These are phyloP conservation scores for Papilio machaon DNA, from an alignment of 1,140 invertebrate species.

Conservation along the genomic window DNA sequence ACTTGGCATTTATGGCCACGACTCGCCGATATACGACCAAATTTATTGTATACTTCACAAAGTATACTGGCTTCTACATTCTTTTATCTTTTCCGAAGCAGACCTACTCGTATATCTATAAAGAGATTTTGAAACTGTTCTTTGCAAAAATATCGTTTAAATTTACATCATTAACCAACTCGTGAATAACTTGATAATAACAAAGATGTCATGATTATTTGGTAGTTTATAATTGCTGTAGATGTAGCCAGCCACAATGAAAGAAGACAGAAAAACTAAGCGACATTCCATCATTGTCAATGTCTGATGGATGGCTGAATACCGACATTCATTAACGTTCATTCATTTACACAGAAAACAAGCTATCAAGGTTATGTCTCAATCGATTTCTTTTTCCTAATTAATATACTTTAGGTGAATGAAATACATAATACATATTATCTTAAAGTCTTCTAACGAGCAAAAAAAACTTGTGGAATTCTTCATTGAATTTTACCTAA, in stretches of 20 bases:
- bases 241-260: neutral
- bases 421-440: neutral
- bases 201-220: neutral
- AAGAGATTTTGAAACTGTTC: neutral
- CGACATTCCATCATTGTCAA: slow-evolving; percentile 21
- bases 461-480: neutral
- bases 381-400: neutral
- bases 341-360: slow-evolving; percentile 1
- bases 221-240: too few relatives aligned
- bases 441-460: too few relatives aligned
- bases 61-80: neutral
- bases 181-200: too few relatives aligned
- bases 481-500: neutral
- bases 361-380: neutral
- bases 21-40: slow-evolving; percentile 23
- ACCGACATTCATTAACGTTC: slow-evolving; percentile 1
- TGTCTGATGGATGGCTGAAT: slow-evolving; percentile 2
- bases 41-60: slow-evolving; percentile 14
- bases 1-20: slow-evolving; percentile 39
- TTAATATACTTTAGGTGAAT: neutral
- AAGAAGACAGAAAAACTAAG: slow-evolving; percentile 10
- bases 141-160: neutral
- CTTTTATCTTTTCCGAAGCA: neutral
- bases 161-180: neutral
- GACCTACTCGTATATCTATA: neutral